Evolutionary conservation across 2,797 vertebrate species (phyloP).

Genomic region (Phyllotis vaccarum): DNA sequence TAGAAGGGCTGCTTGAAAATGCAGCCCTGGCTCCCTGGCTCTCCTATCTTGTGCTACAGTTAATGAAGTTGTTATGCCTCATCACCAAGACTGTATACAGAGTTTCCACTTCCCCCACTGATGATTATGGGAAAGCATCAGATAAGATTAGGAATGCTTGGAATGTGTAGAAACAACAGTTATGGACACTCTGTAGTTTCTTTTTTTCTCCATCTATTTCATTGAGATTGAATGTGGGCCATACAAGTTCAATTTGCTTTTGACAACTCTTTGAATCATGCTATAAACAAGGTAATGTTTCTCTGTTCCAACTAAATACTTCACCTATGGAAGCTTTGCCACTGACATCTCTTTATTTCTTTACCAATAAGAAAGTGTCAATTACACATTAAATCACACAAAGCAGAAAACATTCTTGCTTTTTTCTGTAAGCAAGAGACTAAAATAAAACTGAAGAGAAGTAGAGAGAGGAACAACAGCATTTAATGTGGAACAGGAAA

Average conservation of each 20-base stretch:
- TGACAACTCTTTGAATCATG: not conserved
- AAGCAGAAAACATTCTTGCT: not conserved
- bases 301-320: not conserved
- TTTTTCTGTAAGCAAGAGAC: not conserved
- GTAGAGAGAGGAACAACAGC: too few species aligned
- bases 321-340: not conserved
- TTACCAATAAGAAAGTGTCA: not conserved
- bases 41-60: rapidly evolving
- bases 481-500: not conserved
- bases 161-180: not conserved
- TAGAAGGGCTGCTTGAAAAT: not conserved
- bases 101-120: not conserved
- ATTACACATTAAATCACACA: not conserved
- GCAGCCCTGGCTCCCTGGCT: not conserved
- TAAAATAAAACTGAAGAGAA: not conserved
- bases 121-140: not conserved
- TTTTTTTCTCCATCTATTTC: not conserved
- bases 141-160: too few species aligned
- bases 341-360: not conserved
- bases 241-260: conserved; percentile 10
- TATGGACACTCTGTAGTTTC: not conserved
- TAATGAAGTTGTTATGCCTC: too few species aligned
- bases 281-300: not conserved
- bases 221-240: not conserved
- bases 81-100: not conserved